Percentiles rank a stretch among this genome's conserved stretches.
Conservation (phyloP, 2,888 invertebrate genomes). For the Lithophane socia region DNA sequence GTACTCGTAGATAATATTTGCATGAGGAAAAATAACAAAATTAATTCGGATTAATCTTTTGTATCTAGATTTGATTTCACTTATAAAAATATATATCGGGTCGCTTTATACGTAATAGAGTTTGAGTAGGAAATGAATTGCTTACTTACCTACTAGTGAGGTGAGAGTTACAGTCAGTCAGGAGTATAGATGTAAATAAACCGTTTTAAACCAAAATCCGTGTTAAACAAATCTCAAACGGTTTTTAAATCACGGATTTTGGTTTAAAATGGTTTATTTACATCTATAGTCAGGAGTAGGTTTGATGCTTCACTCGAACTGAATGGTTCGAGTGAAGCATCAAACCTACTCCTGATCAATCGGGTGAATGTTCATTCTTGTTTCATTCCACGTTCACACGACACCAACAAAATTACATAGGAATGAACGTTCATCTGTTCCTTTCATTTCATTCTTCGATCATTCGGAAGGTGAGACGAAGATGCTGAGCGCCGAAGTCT, state of each 20-base stretch:
- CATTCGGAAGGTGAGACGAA: neutral
- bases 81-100: neutral
- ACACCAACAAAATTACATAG: neutral
- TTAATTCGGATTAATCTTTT: neutral
- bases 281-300: neutral
- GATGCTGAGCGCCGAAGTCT: neutral
- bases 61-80: neutral
- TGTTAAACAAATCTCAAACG: too few relatives aligned
- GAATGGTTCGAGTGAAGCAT: too few relatives aligned
- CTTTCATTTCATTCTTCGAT: neutral
- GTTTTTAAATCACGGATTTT: too few relatives aligned
- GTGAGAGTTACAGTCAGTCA: neutral
- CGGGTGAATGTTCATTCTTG: neutral
- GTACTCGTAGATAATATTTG: slow-evolving; percentile 1
- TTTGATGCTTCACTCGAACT: neutral
- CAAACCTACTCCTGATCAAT: too few relatives aligned
- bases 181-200: too few relatives aligned
- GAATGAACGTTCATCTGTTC: neutral
- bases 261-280: too few relatives aligned
- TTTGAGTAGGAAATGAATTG: neutral
- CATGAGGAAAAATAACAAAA: neutral
- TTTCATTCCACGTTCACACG: neutral
- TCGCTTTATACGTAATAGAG: neutral
- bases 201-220: too few relatives aligned
- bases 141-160: too few relatives aligned